These are phyloP conservation scores for Pterois miles DNA, from an alignment of 2,797 vertebrate species.

Conservation along the genomic window DNA sequence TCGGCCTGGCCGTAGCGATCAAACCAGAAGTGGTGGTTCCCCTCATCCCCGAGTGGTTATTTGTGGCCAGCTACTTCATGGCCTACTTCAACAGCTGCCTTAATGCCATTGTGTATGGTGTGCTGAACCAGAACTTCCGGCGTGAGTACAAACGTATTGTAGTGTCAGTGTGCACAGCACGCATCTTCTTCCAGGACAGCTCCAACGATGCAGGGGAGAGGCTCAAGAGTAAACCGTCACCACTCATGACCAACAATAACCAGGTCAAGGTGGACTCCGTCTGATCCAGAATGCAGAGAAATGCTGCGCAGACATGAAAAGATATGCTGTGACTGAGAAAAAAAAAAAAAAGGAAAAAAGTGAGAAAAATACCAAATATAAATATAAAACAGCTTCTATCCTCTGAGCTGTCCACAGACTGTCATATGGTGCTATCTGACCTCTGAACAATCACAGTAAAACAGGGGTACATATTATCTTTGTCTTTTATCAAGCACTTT, in stretches of 20 bases:
- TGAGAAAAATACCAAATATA: slow-evolving; percentile 71
- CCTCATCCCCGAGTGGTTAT: slow-evolving; percentile 95
- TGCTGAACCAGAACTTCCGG: slow-evolving; percentile 97
- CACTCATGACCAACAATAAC: slow-evolving; percentile 91
- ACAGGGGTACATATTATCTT: slow-evolving; percentile 62
- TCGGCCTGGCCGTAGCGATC: slow-evolving; percentile 94
- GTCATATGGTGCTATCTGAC: slow-evolving; percentile 74
- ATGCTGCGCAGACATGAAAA: not conserved
- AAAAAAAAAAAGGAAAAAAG: not conserved
- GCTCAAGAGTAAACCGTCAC: slow-evolving; percentile 92
- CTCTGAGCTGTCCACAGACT: slow-evolving; percentile 56
- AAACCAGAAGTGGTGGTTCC: slow-evolving; percentile 86
- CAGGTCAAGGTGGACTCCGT: slow-evolving; percentile 94
- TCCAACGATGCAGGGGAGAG: slow-evolving; percentile 90
- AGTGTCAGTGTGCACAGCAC: slow-evolving; percentile 89
- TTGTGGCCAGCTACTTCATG: slow-evolving; percentile 97
- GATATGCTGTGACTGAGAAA: slow-evolving; percentile 18
- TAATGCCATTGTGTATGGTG: slow-evolving; percentile 97
- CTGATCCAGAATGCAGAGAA: slow-evolving; percentile 71
- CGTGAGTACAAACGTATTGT: slow-evolving; percentile 95
- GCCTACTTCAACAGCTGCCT: slow-evolving; percentile 99
- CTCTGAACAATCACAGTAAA: slow-evolving; percentile 76
- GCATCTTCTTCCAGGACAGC: slow-evolving; percentile 90
- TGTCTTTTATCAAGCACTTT: slow-evolving; percentile 74
- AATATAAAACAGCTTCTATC: slow-evolving; percentile 56